Conservation (phyloP, 2,113 vertebrate species). For the Porphyrio hochstetteri region DNA sequence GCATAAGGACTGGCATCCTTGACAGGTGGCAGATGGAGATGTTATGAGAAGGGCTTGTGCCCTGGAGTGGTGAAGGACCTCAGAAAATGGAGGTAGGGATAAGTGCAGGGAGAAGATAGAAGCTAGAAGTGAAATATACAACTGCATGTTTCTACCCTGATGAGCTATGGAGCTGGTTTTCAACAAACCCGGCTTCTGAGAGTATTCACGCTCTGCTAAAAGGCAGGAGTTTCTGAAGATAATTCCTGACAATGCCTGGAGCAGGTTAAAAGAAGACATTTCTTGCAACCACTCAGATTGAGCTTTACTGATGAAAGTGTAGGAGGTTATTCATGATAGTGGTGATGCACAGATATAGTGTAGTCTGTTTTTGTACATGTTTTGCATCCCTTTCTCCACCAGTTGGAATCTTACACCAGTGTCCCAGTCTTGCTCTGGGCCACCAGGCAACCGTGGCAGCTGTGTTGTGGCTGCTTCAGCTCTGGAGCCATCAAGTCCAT, state of each 20-base stretch:
- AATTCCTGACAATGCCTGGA: not conserved
- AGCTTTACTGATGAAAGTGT: not conserved
- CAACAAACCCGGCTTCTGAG: not conserved
- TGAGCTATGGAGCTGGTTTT: not conserved
- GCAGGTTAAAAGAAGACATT: accelerated
- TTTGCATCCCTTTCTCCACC: not conserved
- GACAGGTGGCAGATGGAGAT: not conserved
- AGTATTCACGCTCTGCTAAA: not conserved
- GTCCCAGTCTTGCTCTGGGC: accelerated
- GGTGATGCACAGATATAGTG: accelerated
- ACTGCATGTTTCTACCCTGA: not conserved
- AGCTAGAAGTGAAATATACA: not conserved
- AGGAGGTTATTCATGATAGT: not conserved
- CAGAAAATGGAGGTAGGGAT: not conserved
- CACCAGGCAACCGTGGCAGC: not conserved
- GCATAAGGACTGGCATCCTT: not conserved
- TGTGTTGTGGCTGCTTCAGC: accelerated
- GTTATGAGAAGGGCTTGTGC: not conserved
- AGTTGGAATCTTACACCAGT: not conserved
- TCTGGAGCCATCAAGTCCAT: accelerated
- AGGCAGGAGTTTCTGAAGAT: not conserved
- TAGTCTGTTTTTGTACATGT: not conserved
- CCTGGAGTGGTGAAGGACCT: not conserved
- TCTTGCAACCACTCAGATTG: not conserved
- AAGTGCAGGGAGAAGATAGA: not conserved